Percentiles rank a stretch among this genome's conserved stretches.
Conservation (phyloP, 2,113 vertebrate genomes). For the Aptenodytes patagonicus region DNA sequence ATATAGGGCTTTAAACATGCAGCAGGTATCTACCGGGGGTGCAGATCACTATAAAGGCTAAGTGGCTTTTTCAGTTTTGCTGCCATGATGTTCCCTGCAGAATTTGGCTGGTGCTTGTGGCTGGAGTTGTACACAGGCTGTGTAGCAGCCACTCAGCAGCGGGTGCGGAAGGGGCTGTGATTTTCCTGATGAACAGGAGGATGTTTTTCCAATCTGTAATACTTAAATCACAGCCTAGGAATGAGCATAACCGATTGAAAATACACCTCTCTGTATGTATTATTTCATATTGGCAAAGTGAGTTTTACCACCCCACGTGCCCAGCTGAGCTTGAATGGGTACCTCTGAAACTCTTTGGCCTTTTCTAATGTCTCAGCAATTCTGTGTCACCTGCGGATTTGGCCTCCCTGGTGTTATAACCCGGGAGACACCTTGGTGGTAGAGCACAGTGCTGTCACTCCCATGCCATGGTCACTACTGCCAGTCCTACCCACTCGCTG, state of each 20-base stretch:
- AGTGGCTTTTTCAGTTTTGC: background rate
- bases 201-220: background rate
- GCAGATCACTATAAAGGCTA: background rate
- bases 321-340: background rate
- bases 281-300: background rate
- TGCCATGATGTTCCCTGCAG: background rate
- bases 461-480: too few relatives aligned
- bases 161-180: background rate
- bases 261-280: fast-evolving
- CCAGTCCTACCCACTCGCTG: fast-evolving
- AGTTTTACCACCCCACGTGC: fast-evolving
- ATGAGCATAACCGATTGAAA: background rate
- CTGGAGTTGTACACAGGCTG: background rate
- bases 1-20: background rate
- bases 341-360: background rate
- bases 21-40: background rate
- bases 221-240: background rate
- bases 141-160: background rate
- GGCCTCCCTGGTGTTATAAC: background rate
- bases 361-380: background rate
- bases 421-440: too few relatives aligned
- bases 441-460: fast-evolving
- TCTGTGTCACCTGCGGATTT: background rate
- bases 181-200: background rate
- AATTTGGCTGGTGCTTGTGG: background rate